These are phyloP conservation scores for Euura lappo DNA, from an alignment of 1,140 invertebrate genomes.

Conservation along the genomic window DNA sequence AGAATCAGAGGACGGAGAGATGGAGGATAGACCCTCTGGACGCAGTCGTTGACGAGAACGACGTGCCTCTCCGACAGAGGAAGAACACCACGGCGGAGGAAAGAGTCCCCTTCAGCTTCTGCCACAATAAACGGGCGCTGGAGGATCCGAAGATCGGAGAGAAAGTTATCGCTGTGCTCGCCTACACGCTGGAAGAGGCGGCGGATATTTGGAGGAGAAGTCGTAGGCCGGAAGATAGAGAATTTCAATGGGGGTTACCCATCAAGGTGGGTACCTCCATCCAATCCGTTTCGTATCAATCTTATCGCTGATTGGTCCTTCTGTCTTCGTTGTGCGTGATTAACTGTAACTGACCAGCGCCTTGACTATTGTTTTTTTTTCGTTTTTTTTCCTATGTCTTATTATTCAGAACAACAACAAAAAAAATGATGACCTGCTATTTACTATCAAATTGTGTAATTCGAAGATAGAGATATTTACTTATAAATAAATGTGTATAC, in stretches of 20 bases:
- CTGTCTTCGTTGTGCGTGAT: too few relatives aligned
- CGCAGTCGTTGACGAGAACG: constrained; percentile 23
- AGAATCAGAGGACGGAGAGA: constrained; percentile 14
- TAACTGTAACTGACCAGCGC: too few relatives aligned
- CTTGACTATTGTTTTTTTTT: too few relatives aligned
- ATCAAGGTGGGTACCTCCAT: constrained; percentile 49
- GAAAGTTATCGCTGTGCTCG: constrained; percentile 25
- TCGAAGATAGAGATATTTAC: too few relatives aligned
- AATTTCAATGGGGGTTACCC: constrained; percentile 45
- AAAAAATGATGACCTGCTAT: too few relatives aligned
- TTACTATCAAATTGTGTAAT: too few relatives aligned
- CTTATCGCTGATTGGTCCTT: constrained; percentile 23
- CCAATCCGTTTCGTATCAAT: constrained; percentile 29
- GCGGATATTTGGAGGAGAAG: constrained; percentile 32
- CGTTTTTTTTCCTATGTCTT: too few relatives aligned
- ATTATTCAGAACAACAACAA: too few relatives aligned
- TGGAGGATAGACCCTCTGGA: constrained; percentile 20
- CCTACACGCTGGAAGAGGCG: constrained; percentile 33
- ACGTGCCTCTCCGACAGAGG: constrained; percentile 29
- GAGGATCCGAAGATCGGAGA: constrained; percentile 26
- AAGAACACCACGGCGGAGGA: constrained; percentile 17
- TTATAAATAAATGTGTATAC: too few relatives aligned
- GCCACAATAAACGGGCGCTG: constrained; percentile 19
- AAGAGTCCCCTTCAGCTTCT: constrained; percentile 24
- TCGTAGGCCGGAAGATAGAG: constrained; percentile 14